Conservation (phyloP, 2,113 vertebrate species). For the Ictalurus furcatus region DNA sequence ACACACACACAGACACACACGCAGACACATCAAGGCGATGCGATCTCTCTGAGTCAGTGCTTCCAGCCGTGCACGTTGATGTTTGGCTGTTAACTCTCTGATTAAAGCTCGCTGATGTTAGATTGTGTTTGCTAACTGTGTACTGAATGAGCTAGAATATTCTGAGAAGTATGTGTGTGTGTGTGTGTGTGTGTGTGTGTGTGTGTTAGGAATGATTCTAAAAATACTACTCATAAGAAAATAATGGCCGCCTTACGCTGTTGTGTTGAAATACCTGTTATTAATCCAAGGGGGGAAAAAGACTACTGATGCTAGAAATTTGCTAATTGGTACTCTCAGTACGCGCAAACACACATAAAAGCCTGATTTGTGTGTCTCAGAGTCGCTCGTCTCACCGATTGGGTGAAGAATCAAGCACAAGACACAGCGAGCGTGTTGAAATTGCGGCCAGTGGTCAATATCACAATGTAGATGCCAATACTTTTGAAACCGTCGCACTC, state of each 20-base stretch:
- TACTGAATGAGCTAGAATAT: neutral
- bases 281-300: neutral
- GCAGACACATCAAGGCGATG: constrained; percentile 49
- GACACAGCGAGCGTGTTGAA: neutral
- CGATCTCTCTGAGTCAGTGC: constrained; percentile 28
- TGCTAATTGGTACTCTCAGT: neutral
- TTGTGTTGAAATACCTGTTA: neutral
- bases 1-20: constrained; percentile 55
- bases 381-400: neutral
- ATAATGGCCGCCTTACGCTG: neutral
- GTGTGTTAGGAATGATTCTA: neutral
- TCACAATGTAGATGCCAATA: neutral
- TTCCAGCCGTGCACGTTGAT: neutral
- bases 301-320: neutral
- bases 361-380: neutral
- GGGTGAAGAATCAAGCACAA: neutral
- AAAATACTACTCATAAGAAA: neutral
- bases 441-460: too few relatives aligned
- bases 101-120: constrained; percentile 9
- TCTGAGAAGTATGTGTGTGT: neutral
- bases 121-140: neutral
- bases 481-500: neutral
- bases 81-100: constrained; percentile 13
- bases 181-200: neutral
- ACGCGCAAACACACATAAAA: neutral